phyloP scores from a whole-genome alignment of 2,113 vertebrate genomes.

The Perca flavescens region DNA sequence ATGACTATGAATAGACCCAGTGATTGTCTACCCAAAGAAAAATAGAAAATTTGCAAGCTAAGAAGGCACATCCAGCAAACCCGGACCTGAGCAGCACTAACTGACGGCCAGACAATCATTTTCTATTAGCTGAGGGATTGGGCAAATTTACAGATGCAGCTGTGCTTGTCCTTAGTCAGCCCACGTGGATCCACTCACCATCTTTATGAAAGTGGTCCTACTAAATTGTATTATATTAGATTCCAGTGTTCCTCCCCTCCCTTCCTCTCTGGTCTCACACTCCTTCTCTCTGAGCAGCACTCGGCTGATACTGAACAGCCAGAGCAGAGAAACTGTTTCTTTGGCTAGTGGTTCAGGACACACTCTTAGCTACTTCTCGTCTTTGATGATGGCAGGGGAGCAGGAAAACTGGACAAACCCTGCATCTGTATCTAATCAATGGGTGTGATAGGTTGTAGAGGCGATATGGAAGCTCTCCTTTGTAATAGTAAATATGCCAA shows the following conservation, averaged over 20 bases:
- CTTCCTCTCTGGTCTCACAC: slow-evolving; percentile 14
- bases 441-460: slow-evolving; percentile 15
- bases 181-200: slow-evolving; percentile 65
- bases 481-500: slow-evolving; percentile 36
- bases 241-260: slow-evolving; percentile 27
- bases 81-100: slow-evolving; percentile 14
- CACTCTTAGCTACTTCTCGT: background rate
- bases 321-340: slow-evolving; percentile 12
- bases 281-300: slow-evolving; percentile 5
- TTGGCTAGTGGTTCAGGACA: slow-evolving; percentile 7
- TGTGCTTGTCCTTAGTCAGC: slow-evolving; percentile 57
- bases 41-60: slow-evolving; percentile 41
- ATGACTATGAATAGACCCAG: slow-evolving; percentile 13
- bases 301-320: background rate
- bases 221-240: slow-evolving; percentile 65
- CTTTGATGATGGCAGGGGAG: background rate
- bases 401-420: background rate
- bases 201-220: slow-evolving; percentile 57
- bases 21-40: slow-evolving; percentile 49
- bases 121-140: slow-evolving; percentile 44
- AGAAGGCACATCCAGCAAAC: slow-evolving; percentile 13
- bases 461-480: slow-evolving; percentile 24
- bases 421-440: slow-evolving; percentile 29
- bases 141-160: slow-evolving; percentile 57
- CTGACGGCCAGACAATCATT: slow-evolving; percentile 36